Evolutionary conservation across 2,797 vertebrate genomes (phyloP), one percentile per base, ranked within the genome.

Genomic region (Neosilurus mollespiculum): DNA sequence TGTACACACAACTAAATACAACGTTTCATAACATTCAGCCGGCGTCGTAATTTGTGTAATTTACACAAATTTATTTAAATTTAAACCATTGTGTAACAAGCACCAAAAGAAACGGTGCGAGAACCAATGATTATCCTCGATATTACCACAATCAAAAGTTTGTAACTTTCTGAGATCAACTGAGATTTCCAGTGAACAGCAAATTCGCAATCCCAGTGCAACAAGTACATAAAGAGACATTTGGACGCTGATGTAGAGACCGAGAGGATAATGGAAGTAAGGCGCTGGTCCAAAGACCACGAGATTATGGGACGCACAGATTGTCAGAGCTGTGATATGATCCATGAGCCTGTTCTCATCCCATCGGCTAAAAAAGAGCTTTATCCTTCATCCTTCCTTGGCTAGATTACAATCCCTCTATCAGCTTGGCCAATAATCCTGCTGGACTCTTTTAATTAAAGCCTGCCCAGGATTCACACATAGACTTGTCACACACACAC

Each of bases 371-470:
- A 77, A 26, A 86, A 86, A 80, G 91, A 87, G 88, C 88, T 90
- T 93, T 90, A 89, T 90, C 89, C 69, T 12, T 71, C 79, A 81
- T 81, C 65, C 34, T 87, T 89, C 85, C 84, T 88, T 90, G 90
- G 91, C 89, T 91, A 91, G 91, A 94, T 93, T 92, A 93, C 90
- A 91, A 91, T 93, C 91, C 58, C 89, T 89, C 89, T 91, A 86
- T 93, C 91, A 91, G 92, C 92, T 90, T 85, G 86, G 85, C 88
- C 89, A 49, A 83, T 91, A 93, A 93, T 93, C 93, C 93, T 88
- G 80, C 70, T 64, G 91, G 90, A 92, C 89, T 91, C 83, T 81
- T 91, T 91, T 93, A 95, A 95, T 95, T 94, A 94, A 93, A 93
- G 88, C 87, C 54, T 78, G 80, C 85, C 69, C 86, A 67, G 80